These are phyloP conservation scores for Eupristina koningsbergeri DNA, from an alignment of 1,140 invertebrate species.

Conservation along the genomic window DNA sequence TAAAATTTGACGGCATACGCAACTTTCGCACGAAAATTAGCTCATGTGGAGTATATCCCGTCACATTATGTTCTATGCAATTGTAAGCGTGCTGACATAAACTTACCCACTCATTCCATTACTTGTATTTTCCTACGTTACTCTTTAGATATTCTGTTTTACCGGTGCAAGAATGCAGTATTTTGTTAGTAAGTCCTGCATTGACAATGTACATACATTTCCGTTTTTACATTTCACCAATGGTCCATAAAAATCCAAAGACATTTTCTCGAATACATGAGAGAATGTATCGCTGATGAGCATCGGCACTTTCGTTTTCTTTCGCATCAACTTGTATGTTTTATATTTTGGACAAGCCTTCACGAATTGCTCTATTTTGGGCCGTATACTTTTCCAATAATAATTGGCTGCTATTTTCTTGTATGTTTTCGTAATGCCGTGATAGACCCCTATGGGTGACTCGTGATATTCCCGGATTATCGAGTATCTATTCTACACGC, in stretches of 20 bases:
- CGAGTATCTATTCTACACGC: too few species aligned
- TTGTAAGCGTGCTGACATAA: too few species aligned
- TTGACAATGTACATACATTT: background rate
- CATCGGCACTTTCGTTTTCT: background rate
- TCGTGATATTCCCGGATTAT: too few species aligned
- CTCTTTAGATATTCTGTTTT: too few species aligned
- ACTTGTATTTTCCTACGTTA: too few species aligned
- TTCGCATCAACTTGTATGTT: background rate
- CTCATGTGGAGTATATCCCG: too few species aligned
- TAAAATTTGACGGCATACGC: too few species aligned
- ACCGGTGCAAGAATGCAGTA: background rate
- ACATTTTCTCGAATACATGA: background rate
- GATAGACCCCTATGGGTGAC: background rate
- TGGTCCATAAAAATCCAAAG: background rate
- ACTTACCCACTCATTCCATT: background rate
- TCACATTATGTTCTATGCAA: too few species aligned
- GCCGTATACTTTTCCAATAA: background rate
- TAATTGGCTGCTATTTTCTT: background rate
- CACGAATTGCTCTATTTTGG: background rate
- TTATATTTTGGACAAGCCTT: background rate
- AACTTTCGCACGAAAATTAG: too few species aligned
- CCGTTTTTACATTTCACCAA: background rate
- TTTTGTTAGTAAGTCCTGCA: slow-evolving; percentile 3
- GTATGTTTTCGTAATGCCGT: background rate
- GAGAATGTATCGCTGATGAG: background rate